Percentiles rank a stretch among this genome's conserved stretches.
Evolutionary conservation across 2,888 invertebrate species (phyloP).

Genomic region (Tridacna crocea): DNA sequence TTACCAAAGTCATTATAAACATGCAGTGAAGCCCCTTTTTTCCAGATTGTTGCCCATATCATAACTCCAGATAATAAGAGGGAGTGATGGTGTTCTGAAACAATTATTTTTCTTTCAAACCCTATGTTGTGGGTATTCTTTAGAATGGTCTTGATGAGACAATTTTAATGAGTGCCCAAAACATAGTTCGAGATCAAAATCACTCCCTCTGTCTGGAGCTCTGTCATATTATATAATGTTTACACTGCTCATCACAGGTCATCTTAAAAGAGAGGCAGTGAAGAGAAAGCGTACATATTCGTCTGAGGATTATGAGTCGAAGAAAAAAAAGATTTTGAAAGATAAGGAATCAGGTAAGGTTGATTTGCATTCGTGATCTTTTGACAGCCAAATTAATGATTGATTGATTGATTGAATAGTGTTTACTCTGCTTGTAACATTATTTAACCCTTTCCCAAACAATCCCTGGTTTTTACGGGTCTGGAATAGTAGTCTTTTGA

Average conservation of each 20-base stretch:
- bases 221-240: background rate
- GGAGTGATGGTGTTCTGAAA: no score
- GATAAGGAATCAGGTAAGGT: background rate
- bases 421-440: no score
- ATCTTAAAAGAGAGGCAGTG: background rate
- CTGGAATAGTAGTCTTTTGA: background rate
- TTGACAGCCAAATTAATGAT: no score
- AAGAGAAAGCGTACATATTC: constrained; percentile 9
- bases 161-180: no score
- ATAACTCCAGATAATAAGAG: no score
- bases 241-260: background rate
- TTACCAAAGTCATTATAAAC: no score
- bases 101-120: no score
- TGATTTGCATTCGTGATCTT: background rate
- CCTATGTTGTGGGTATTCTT: background rate
- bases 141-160: background rate
- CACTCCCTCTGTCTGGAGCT: background rate
- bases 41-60: no score
- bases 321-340: background rate
- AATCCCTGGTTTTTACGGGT: background rate
- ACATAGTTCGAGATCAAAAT: background rate
- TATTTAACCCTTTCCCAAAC: background rate
- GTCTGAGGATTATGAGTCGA: background rate
- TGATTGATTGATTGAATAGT: no score
- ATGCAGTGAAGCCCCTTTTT: no score